Percentiles rank a stretch among this genome's conserved stretches.
These are phyloP conservation scores for Bufo bufo DNA, from an alignment of 2,113 vertebrate genomes.

Conservation along the genomic window DNA sequence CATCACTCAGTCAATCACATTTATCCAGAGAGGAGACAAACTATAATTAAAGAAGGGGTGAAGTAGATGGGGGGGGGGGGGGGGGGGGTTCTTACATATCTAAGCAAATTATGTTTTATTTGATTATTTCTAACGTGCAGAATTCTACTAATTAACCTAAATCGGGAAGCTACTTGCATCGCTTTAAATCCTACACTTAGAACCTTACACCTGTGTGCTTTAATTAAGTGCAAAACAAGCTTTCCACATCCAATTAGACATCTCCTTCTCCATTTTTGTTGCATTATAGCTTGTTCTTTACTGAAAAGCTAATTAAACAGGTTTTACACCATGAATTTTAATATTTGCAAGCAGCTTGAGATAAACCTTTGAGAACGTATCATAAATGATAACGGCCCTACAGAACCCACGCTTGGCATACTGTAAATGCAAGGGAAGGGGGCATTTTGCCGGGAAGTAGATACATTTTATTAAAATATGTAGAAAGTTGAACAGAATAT, in stretches of 20 bases:
- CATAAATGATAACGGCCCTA: not conserved
- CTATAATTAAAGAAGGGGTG: not conserved
- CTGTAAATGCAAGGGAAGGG: not conserved
- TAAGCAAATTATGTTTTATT: slow-evolving; percentile 49
- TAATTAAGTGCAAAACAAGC: slow-evolving; percentile 51
- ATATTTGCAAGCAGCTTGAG: slow-evolving; percentile 33
- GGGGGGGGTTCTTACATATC: not conserved
- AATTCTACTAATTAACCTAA: slow-evolving; percentile 38
- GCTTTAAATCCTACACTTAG: slow-evolving; percentile 20
- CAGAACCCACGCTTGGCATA: not conserved
- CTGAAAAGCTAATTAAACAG: slow-evolving; percentile 54
- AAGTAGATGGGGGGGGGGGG: not conserved
- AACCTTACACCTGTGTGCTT: slow-evolving; percentile 47
- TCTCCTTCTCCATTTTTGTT: slow-evolving; percentile 2
- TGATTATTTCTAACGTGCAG: slow-evolving; percentile 34
- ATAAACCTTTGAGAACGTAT: slow-evolving; percentile 22
- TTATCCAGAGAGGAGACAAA: too few relatives aligned
- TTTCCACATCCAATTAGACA: slow-evolving; percentile 46
- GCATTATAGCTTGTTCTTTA: slow-evolving; percentile 37
- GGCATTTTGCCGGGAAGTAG: not conserved
- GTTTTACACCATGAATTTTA: slow-evolving; percentile 40
- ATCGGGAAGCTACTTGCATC: not conserved
- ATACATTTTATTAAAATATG: not conserved
- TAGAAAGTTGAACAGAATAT: not conserved
- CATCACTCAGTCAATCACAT: too few relatives aligned